These are phyloP conservation scores for Hucho hucho DNA, from an alignment of 2,113 vertebrate species.

Conservation along the genomic window DNA sequence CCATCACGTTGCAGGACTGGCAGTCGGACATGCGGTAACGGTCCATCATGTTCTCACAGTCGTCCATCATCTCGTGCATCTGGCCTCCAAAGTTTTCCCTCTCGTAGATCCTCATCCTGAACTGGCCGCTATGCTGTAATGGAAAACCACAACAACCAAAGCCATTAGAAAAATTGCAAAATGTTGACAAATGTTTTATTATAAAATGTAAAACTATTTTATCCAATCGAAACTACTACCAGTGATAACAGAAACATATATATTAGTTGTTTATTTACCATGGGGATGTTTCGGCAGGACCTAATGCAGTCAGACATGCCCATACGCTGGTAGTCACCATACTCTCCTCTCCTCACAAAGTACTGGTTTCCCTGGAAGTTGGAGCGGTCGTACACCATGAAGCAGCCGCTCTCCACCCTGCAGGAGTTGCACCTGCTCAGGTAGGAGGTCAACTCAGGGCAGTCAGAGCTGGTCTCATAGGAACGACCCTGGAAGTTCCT, in stretches of 20 bases:
- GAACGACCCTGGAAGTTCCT: slow-evolving; percentile 67
- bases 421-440: slow-evolving; percentile 52
- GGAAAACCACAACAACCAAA: neutral
- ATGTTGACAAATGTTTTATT: neutral
- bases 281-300: neutral
- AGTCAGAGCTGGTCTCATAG: slow-evolving; percentile 68
- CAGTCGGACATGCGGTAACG: slow-evolving; percentile 46
- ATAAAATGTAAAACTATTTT: neutral
- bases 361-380: slow-evolving; percentile 71
- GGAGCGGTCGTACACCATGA: slow-evolving; percentile 51
- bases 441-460: slow-evolving; percentile 50
- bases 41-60: slow-evolving; percentile 59
- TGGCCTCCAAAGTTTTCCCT: slow-evolving; percentile 61
- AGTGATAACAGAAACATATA: neutral
- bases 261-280: neutral
- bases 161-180: neutral
- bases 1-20: slow-evolving; percentile 60
- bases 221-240: neutral
- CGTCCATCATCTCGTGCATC: slow-evolving; percentile 53
- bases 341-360: slow-evolving; percentile 68
- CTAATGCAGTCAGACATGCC: slow-evolving; percentile 3
- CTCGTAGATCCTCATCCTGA: slow-evolving; percentile 37
- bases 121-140: neutral
- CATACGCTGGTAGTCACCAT: slow-evolving; percentile 59
- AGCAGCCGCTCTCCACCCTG: slow-evolving; percentile 48